These are phyloP conservation scores for Trachymyrmex cornetzi DNA, from an alignment of 1,140 invertebrate species.

Conservation along the genomic window DNA sequence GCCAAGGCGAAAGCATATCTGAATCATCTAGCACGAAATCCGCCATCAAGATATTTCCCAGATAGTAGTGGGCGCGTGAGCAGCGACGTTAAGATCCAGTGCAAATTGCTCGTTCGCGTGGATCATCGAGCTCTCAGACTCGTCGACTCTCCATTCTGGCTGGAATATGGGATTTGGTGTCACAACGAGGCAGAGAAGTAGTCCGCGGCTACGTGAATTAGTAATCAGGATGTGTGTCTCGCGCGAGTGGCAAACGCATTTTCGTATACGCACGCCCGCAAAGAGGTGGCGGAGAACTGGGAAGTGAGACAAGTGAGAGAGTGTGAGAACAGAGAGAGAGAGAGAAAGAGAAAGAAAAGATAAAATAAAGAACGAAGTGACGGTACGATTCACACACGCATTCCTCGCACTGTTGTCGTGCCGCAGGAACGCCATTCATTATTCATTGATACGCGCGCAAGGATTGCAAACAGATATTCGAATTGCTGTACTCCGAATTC, in stretches of 20 bases:
- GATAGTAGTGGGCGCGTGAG: slow-evolving; percentile 9
- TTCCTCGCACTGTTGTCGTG: slow-evolving; percentile 61
- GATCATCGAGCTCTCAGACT: slow-evolving; percentile 69
- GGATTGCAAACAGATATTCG: neutral
- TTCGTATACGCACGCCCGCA: slow-evolving; percentile 55
- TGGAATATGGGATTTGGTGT: slow-evolving; percentile 87
- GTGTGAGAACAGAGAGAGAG: neutral
- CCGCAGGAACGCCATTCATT: slow-evolving; percentile 66
- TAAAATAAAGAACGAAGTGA: neutral
- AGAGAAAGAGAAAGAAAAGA: neutral
- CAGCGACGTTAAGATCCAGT: slow-evolving; percentile 23
- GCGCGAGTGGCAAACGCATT: slow-evolving; percentile 67
- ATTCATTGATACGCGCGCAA: slow-evolving; percentile 63
- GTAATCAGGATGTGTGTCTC: slow-evolving; percentile 85
- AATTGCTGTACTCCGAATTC: slow-evolving; percentile 48
- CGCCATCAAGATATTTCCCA: slow-evolving; percentile 7
- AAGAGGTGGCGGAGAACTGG: neutral
- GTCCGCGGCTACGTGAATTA: slow-evolving; percentile 85
- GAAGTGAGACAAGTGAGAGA: neutral
- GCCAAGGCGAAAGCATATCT: neutral
- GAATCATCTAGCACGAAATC: slow-evolving; percentile 9
- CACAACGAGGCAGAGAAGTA: slow-evolving; percentile 83
- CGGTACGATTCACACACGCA: slow-evolving; percentile 35
- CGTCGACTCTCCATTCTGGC: slow-evolving; percentile 73
- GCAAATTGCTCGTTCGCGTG: slow-evolving; percentile 43